Base-by-base conservation (phyloP, 2,888 invertebrate genomes). In the Platerodrilus igneus region DNA sequence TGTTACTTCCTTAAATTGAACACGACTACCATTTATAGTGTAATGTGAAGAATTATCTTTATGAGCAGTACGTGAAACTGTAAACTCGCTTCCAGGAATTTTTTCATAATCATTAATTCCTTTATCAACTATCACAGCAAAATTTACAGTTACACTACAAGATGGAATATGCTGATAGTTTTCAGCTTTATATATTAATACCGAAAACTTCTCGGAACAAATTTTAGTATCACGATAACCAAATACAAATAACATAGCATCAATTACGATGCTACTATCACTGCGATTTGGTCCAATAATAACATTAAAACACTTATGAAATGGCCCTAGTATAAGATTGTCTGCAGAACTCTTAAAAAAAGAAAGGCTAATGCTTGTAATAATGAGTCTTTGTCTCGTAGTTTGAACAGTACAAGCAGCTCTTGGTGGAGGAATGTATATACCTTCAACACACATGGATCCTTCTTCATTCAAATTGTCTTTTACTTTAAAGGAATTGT, bases 281-380 rank as follows among this genome's bases (percentile, higher is more conserved):
- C 94, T 96, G 14, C 99, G 99, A 69, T 99, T 99, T 0, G 99
- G 97, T 0, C 99, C 99, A 51, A 99, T 86, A 37, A 99, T 94
- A 1, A 95, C 81, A 4, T 96, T 92, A 60, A 96, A 97, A 63
- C 90, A 89, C 86, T 94, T 92, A 66, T 97, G 92, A 68, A 99
- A 99, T 0, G 96, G 96, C 0, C 99, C 99, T 33, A 99, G 73
- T 2, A 71, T 67, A 57, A 87, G 81, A 21, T 76, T 74, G 0
- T 89, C 88, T 18, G 89, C 92, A 59, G 97, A 99, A 60, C 96
- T 97, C 69, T 99, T 99, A 65, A 99, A 99, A 66, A 96, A 93
- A 32, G 82, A 78, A 65, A 93, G 95, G 0, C 83, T 83, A 52
- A 99, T 96, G 54, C 87, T 80, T 1, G 83, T 82, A 35, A 99